Percentiles rank a stretch among this genome's conserved stretches.
Evolutionary conservation across 2,888 invertebrate genomes (phyloP).

Genomic region (Drosophila anomalata): DNA sequence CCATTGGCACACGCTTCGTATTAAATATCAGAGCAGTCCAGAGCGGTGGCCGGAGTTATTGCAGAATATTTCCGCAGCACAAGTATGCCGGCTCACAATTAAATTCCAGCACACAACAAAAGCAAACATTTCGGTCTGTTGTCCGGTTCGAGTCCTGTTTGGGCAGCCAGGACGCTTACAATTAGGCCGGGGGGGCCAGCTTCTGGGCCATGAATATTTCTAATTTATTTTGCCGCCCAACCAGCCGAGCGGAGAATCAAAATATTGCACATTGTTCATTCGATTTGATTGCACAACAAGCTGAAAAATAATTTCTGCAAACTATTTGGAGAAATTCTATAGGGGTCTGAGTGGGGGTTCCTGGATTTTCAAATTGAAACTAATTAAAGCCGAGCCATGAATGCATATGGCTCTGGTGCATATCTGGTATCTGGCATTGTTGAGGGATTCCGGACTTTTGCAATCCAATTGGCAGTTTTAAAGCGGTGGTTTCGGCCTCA

Average conservation of each 20-base stretch:
- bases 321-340: slow-evolving; percentile 29
- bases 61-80: slow-evolving; percentile 35
- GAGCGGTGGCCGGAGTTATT: slow-evolving; percentile 21
- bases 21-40: slow-evolving; percentile 49
- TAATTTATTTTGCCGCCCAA: slow-evolving; percentile 54
- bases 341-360: background rate
- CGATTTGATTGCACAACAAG: slow-evolving; percentile 46
- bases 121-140: slow-evolving; percentile 21
- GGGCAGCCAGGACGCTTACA: slow-evolving; percentile 40
- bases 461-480: slow-evolving; percentile 13
- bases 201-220: slow-evolving; percentile 41
- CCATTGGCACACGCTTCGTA: slow-evolving; percentile 62
- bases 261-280: slow-evolving; percentile 58
- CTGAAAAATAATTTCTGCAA: slow-evolving; percentile 23
- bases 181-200: slow-evolving; percentile 6
- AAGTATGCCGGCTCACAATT: slow-evolving; percentile 19
- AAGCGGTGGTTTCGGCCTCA: slow-evolving; percentile 45
- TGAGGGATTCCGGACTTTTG: slow-evolving; percentile 2
- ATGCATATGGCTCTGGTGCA: slow-evolving; percentile 22
- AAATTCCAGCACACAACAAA: slow-evolving; percentile 8
- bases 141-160: slow-evolving; percentile 30
- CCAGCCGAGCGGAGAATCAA: slow-evolving; percentile 43
- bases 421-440: slow-evolving; percentile 1
- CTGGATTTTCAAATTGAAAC: slow-evolving; percentile 53
- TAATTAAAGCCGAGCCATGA: slow-evolving; percentile 62